A percentile compares a stretch with the other conserved stretches of the same genome.
phyloP scores from a whole-genome alignment of 2,888 invertebrate genomes.

The Archips xylosteana region DNA sequence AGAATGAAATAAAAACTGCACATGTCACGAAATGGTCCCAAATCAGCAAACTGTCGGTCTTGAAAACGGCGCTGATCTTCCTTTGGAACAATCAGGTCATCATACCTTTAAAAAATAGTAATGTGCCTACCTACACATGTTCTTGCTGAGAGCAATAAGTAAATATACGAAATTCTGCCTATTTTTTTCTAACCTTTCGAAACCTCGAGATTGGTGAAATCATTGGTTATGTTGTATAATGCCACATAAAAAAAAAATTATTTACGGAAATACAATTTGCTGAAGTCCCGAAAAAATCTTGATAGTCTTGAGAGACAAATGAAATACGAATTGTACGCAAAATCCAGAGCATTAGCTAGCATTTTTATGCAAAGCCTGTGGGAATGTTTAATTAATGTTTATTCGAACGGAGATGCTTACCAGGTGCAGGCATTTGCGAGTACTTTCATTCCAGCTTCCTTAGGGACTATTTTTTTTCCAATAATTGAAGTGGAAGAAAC shows the following conservation, averaged over 20 bases:
- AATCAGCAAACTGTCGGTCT: too few relatives aligned
- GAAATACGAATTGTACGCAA: neutral
- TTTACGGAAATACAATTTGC: neutral
- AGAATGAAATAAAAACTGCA: too few relatives aligned
- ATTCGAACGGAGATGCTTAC: constrained; percentile 14
- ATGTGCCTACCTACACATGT: too few relatives aligned
- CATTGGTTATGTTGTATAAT: too few relatives aligned
- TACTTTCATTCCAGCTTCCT: constrained; percentile 2
- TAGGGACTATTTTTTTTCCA: constrained; percentile 10
- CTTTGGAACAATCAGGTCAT: too few relatives aligned
- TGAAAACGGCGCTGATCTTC: too few relatives aligned
- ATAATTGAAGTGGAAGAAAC: constrained; percentile 23
- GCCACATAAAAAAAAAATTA: too few relatives aligned
- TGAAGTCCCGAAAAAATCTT: neutral
- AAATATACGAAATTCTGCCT: neutral
- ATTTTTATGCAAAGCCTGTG: neutral
- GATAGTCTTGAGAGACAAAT: neutral
- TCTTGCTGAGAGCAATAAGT: too few relatives aligned
- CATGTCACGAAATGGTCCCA: too few relatives aligned
- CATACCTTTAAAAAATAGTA: too few relatives aligned
- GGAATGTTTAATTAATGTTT: constrained; percentile 14
- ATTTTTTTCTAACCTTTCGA: neutral
- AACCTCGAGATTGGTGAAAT: too few relatives aligned
- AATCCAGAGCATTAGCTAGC: neutral
- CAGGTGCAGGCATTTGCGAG: constrained; percentile 7